A percentile compares a stretch with the other conserved stretches of the same genome.
Conservation (phyloP, 2,888 invertebrate genomes). For the Netelia fuscicornis region DNA sequence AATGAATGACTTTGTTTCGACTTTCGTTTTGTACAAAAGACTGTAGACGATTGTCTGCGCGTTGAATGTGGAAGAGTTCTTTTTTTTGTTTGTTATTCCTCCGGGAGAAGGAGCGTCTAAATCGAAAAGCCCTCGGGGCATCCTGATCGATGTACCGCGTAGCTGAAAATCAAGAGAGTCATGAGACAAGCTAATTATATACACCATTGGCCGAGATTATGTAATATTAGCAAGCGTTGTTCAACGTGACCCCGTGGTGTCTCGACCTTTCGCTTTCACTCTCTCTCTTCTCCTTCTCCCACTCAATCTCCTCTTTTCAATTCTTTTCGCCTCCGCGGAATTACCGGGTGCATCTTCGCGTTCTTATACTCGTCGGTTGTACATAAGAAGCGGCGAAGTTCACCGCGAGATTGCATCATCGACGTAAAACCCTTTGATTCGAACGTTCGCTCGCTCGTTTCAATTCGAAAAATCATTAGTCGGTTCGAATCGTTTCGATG, state of each 20-base stretch:
- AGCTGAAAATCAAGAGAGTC: conserved; percentile 65
- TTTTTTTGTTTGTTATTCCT: not conserved
- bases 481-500: too few species aligned
- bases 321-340: conserved; percentile 28
- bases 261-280: conserved; percentile 85
- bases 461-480: too few species aligned
- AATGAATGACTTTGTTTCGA: too few species aligned
- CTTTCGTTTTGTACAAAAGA: not conserved
- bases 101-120: not conserved
- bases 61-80: not conserved
- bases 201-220: conserved; percentile 71
- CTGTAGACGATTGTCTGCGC: not conserved
- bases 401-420: conserved; percentile 23
- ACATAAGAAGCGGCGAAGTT: conserved; percentile 21
- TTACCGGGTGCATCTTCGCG: conserved; percentile 48
- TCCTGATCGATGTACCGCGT: not conserved
- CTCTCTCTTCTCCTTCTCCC: conserved; percentile 72
- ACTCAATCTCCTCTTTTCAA: conserved; percentile 21
- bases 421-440: not conserved
- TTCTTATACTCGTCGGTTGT: not conserved
- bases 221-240: conserved; percentile 77
- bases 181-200: conserved; percentile 67
- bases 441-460: too few species aligned
- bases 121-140: conserved; percentile 26
- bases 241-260: conserved; percentile 79